phyloP scores from a whole-genome alignment of 2,888 invertebrate species.

The Heliconius charithonia region DNA sequence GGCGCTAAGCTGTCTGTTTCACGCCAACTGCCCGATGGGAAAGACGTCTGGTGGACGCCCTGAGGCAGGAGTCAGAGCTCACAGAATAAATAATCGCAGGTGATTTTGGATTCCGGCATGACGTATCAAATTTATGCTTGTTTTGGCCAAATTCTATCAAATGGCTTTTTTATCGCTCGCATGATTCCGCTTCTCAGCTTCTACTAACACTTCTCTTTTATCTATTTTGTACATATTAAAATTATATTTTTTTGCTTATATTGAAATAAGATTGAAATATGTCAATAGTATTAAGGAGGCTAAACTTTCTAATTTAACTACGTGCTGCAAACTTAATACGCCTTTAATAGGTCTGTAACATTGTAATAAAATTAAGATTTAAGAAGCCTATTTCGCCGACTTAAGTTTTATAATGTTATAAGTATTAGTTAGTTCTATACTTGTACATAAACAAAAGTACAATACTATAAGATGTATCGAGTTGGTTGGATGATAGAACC shows the following conservation, averaged over 20 bases:
- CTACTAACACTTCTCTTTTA: slow-evolving; percentile 9
- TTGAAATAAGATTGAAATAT: not conserved
- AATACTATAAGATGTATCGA: not conserved
- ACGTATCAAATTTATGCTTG: slow-evolving; percentile 13
- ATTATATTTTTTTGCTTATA: no score
- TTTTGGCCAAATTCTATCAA: slow-evolving; percentile 4
- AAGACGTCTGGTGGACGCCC: slow-evolving; percentile 79
- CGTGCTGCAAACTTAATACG: not conserved
- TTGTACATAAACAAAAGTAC: not conserved
- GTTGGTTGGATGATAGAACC: not conserved
- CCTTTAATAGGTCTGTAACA: not conserved
- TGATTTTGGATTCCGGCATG: slow-evolving; percentile 49
- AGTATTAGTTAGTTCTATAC: no score
- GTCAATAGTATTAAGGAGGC: not conserved
- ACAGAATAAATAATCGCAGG: slow-evolving; percentile 73
- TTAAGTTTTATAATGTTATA: no score
- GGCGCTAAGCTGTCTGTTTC: slow-evolving; percentile 58
- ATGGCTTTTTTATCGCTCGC: slow-evolving; percentile 33
- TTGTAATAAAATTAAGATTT: no score
- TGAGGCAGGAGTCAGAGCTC: slow-evolving; percentile 71
- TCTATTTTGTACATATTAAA: not conserved
- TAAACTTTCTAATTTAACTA: no score
- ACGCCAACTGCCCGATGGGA: slow-evolving; percentile 72
- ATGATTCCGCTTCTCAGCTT: slow-evolving; percentile 40
- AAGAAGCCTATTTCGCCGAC: not conserved